Evolutionary conservation across 2,888 invertebrate species (phyloP).

Genomic region (Drepanosiphum platanoidis): DNA sequence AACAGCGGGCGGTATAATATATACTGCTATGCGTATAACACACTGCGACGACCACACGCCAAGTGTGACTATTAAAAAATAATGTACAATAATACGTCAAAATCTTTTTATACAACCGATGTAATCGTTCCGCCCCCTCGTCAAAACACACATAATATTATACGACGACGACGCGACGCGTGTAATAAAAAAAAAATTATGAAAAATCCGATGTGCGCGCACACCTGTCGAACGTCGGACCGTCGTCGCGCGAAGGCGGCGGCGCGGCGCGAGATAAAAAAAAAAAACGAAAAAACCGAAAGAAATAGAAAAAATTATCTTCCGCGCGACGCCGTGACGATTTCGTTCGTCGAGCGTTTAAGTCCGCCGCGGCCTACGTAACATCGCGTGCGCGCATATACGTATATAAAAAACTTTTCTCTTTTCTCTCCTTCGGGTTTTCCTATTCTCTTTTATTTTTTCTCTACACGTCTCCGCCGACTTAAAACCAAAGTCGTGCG

Average conservation of each 20-base stretch:
- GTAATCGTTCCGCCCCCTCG: slow-evolving; percentile 32
- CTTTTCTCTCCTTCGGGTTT: background rate
- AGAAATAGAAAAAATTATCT: background rate
- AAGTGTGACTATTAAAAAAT: slow-evolving; percentile 43
- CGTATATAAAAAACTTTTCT: background rate
- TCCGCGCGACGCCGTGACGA: slow-evolving; percentile 6
- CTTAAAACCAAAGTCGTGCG: slow-evolving; percentile 49
- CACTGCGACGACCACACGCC: slow-evolving; percentile 48
- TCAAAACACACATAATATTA: too few species aligned
- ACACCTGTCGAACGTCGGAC: background rate
- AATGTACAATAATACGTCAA: background rate
- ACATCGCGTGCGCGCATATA: background rate
- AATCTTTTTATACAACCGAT: background rate
- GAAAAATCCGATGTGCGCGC: background rate
- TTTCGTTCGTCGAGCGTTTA: background rate
- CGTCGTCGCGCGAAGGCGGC: background rate
- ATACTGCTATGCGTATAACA: background rate
- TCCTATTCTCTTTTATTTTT: background rate
- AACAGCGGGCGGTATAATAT: slow-evolving; percentile 16
- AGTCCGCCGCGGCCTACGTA: background rate
- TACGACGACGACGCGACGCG: too few species aligned
- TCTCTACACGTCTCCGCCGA: background rate
- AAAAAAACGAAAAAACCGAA: too few species aligned
- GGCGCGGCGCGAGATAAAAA: background rate
- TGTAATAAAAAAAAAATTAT: background rate